Evolutionary conservation across 2,797 vertebrate species (phyloP).

Genomic region (Hapalemur alaotrensis): DNA sequence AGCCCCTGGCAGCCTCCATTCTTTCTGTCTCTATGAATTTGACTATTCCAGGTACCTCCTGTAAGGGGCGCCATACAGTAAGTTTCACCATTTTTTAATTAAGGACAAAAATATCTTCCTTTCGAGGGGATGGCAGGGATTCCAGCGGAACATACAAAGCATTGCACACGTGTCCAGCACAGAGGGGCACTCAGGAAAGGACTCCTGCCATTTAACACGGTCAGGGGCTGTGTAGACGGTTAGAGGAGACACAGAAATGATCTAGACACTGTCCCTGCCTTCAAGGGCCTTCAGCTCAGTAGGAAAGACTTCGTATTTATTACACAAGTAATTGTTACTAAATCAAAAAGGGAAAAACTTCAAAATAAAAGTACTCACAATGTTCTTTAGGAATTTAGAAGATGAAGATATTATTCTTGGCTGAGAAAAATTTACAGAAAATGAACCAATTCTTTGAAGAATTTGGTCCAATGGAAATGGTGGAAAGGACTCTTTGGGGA

Average conservation of each 20-base stretch:
- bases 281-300: background rate
- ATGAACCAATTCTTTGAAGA: background rate
- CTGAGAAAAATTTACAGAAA: background rate
- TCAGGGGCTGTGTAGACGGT: background rate
- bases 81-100: background rate
- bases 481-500: background rate
- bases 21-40: background rate
- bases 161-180: background rate
- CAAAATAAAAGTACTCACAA: background rate
- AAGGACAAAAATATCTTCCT: background rate
- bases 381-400: background rate
- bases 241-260: background rate
- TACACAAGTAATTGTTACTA: background rate
- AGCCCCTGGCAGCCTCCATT: background rate
- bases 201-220: background rate
- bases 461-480: background rate
- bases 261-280: background rate
- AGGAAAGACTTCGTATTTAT: background rate
- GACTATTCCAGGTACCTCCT: background rate
- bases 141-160: background rate
- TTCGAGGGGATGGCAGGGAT: background rate
- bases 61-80: background rate
- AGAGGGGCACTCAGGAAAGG: background rate
- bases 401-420: background rate
- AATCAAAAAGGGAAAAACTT: background rate